Conservation (phyloP, 2,113 vertebrate genomes). For the Hydrochoerus hydrochaeris region DNA sequence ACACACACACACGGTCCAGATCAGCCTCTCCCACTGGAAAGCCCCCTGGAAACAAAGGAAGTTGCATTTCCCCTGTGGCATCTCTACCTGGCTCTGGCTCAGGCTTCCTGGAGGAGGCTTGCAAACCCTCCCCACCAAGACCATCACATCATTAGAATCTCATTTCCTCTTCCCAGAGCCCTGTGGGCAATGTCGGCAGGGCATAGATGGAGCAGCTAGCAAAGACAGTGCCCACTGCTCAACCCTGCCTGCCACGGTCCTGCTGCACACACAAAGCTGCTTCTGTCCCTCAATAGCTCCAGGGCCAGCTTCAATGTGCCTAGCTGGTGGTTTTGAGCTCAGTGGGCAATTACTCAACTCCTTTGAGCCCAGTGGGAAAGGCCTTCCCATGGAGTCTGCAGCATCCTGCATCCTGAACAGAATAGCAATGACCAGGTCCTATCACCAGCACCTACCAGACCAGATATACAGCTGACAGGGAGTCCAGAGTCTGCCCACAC, state of each 20-base stretch:
- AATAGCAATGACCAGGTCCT: not conserved
- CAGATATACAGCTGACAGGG: not conserved
- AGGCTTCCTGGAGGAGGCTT: not conserved
- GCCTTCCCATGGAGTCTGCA: not conserved
- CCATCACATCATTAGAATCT: not conserved
- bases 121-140: not conserved
- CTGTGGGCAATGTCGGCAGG: not conserved
- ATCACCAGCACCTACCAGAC: not conserved
- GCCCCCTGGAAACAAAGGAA: not conserved
- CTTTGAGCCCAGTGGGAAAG: not conserved
- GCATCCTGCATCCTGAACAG: not conserved
- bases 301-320: not conserved
- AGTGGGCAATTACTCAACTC: no score
- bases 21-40: not conserved
- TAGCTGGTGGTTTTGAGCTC: not conserved
- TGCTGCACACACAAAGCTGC: not conserved
- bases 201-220: accelerated
- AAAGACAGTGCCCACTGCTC: not conserved
- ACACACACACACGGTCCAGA: no score
- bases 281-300: no score
- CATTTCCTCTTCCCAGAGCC: not conserved
- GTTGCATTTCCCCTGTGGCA: accelerated
- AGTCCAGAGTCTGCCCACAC: not conserved
- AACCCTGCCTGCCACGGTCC: not conserved
- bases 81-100: not conserved